Base-by-base conservation (phyloP, 2,888 invertebrate species). In the Plagodis dolabraria region DNA sequence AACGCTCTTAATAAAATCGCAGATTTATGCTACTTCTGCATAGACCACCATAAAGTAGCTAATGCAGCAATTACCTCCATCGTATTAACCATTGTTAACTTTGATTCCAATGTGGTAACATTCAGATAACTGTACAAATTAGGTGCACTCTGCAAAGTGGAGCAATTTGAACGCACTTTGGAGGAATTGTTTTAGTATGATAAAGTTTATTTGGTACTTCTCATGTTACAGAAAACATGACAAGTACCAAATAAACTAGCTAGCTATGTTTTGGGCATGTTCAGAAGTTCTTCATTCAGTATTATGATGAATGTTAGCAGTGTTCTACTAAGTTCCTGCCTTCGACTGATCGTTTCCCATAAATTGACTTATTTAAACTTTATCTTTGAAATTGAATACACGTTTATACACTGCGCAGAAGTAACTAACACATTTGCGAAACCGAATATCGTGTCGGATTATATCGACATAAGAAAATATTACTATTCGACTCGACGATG, bases 61-160 rank as follows among this genome's bases (percentile, higher is more conserved):
- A 36, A 36, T 58, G 46, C 33, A 56, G 64, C 49, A 63, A 67
- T 68, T 73, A 62, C 62, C 65, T 57, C 65, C 64, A 69, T 71
- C 71, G 67, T 65, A 38, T 44, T 43, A 56, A 46, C 56, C 52
- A 52, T 60, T 60, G 52, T 60, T 57, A 57, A 57, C 33, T 54
- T 52, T 48, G 47, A 45, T 46, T 46, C 45, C 42, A 42, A 5
- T 42, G 7, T 42, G 42, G 42, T 42, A 48, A 51, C 47, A 36
- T 35, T 52, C 33, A 33, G 10, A 42, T n/a, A n/a, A 9, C 5
- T 42, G 36, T 36, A 36, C 22, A 38, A 2, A 38, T 38, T 1
- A 7, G 38, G 38, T 38, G 7, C 38, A 38, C 9, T 38, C 38
- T 8, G 22, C 22, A 22, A 22, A 22, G 22, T 22, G 22, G 22